Base-by-base conservation (phyloP, 2,888 invertebrate genomes). In the Dicyrtoma fusca region DNA sequence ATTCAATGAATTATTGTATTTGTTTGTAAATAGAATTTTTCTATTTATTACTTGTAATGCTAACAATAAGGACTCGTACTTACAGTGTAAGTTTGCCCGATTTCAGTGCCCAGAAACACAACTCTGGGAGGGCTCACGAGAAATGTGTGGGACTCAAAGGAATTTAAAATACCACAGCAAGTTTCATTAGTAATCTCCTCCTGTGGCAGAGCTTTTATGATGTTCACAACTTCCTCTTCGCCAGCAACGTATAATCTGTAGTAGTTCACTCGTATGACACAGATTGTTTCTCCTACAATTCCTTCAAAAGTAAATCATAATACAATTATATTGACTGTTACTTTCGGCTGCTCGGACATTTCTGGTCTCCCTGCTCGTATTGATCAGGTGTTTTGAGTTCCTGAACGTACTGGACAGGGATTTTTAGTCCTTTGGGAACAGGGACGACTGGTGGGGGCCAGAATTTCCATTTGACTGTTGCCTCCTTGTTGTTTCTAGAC, bases 371-470 rank as follows among this genome's bases (percentile, higher is more conserved):
- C n/a, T n/a, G n/a, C n/a, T n/a, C n/a, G n/a, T n/a, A n/a, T n/a
- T n/a, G n/a, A n/a, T n/a, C n/a, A n/a, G 34, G 34, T 5, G 19
- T 49, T 3, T 49, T 17, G 19, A 49, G 3, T 34, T 34, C 34
- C 8, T 34, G 34, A 42, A 25, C 44, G 23, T 62, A 57, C 26
- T 69, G 19, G 1, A 70, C 42, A 34, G 70, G 70, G 8, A 70
- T 49, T 53, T 70, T 61, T 1, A 70, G 26, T 11, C 70, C 70
- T 11, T 51, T 13, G 2, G 62, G 61, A 14, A 70, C 70, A 2
- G 59, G 69, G n/a, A 69, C 69, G 17, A 69, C 17, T 14, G 69
- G 69, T 13, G 69, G 69, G 0, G 69, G 69, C 69, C 69, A 69
- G 21, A 34, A 42, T 49, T 45, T 59, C 34, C 61, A 69, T 19